phyloP scores from a whole-genome alignment of 2,797 vertebrate genomes.

The Threskiornis aethiopicus region DNA sequence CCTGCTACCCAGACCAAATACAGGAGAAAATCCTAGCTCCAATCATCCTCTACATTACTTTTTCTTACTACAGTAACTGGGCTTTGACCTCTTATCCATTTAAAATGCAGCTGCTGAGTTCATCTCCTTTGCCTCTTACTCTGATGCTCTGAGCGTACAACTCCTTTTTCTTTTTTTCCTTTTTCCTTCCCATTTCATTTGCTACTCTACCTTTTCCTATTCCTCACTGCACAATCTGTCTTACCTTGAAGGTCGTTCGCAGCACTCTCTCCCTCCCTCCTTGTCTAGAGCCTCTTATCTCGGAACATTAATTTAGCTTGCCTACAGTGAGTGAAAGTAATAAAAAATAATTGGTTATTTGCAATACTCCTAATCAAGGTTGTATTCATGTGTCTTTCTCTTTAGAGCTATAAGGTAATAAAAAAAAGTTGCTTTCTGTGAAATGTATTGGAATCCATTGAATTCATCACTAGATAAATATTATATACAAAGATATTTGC shows the following conservation, averaged over 20 bases:
- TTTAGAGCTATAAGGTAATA: constrained; percentile 5
- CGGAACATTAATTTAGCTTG: constrained; percentile 39
- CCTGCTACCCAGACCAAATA: not conserved
- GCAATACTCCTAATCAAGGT: constrained; percentile 35
- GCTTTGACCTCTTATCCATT: not conserved
- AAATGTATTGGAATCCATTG: not conserved
- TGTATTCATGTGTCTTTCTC: constrained; percentile 15
- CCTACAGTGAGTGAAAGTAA: constrained; percentile 14
- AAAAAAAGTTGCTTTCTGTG: not conserved
- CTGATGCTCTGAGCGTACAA: not conserved
- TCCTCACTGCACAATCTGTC: not conserved
- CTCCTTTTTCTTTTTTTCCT: not conserved
- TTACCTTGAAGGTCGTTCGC: not conserved
- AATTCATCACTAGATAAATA: not conserved
- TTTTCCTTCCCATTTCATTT: not conserved
- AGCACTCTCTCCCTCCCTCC: not conserved
- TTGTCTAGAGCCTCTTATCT: constrained; percentile 23
- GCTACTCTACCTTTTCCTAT: not conserved
- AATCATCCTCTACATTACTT: not conserved
- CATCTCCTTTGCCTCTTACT: not conserved
- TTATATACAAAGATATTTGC: not conserved
- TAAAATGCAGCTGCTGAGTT: not conserved
- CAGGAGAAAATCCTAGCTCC: not conserved
- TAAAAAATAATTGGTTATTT: constrained; percentile 61
- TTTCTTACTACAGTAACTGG: not conserved